phyloP scores from a whole-genome alignment of 2,797 vertebrate genomes.

The Poliocrania exsul region DNA sequence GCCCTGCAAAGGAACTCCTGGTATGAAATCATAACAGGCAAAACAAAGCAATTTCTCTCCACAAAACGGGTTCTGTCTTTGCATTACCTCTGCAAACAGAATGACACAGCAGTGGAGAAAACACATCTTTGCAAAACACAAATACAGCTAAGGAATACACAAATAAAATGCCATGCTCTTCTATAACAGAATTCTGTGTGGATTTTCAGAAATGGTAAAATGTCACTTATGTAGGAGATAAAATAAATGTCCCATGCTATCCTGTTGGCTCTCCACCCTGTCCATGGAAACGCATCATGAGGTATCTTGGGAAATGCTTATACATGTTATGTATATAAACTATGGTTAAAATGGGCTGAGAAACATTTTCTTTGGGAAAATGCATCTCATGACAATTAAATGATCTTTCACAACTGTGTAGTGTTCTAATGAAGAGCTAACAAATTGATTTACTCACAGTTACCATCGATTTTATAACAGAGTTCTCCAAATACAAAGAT shows the following conservation, averaged over 20 bases:
- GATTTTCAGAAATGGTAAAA: background rate
- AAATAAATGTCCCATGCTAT: background rate
- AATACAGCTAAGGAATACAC: background rate
- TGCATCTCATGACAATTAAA: background rate
- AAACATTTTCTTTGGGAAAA: background rate
- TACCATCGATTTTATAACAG: background rate
- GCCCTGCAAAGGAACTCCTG: background rate
- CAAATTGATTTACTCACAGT: background rate
- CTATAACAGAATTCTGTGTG: background rate
- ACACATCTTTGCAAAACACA: background rate
- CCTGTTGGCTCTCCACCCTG: background rate
- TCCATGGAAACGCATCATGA: background rate
- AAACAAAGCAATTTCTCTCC: background rate
- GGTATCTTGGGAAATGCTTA: background rate
- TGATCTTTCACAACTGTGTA: background rate
- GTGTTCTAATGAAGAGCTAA: background rate
- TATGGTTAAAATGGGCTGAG: background rate
- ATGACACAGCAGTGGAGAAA: background rate
- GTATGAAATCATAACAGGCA: accelerated
- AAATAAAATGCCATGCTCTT: background rate
- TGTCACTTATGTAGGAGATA: background rate
- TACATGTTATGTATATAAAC: background rate
- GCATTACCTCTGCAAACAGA: background rate
- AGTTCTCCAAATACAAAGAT: background rate
- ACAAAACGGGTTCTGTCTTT: background rate